Evolutionary conservation across 2,888 invertebrate species (phyloP), one percentile per base, ranked within the genome.

Genomic region (Rhagium mordax): DNA sequence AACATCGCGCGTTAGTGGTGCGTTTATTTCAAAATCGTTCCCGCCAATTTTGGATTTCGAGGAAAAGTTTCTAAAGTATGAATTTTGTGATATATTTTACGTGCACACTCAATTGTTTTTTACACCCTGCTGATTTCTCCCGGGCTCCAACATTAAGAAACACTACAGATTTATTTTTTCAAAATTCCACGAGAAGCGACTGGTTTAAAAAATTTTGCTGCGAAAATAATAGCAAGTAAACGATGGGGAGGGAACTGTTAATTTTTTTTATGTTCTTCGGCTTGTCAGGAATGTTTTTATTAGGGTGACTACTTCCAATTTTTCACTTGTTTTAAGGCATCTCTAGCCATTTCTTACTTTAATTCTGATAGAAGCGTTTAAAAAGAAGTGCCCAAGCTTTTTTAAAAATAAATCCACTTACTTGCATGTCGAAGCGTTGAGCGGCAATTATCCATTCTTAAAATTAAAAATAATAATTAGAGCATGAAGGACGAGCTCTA

Each of bases 31-130:
- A 24, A 57, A 67, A 5, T 15, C n/a, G 57, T 51, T 67, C 67
- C 55, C 57, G 67, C 67, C 55, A 41, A 41, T 67, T 57, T 24
- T 24, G 57, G 57, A 67, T 67, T 67, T 47, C 47, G 10, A 21
- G n/a, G 24, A 55, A 18, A 13, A 67, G 66, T 55, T 57, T 24
- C 21, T 29, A 57, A 67, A 67, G 67, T 67, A 67, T 67, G 67
- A 13, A 41, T 33, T 59, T 65, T 65, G 65, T 65, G 65, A 20
- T 65, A 18, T 41, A 18, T 53, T 16, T 53, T 18, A 53, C 21
- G 33, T 20, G n/a, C 33, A 27, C 27, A 24, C 13, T 24, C 7
- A 29, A n/a, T n/a, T 41, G 1, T 49, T 64, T 41, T 24, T n/a
- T 20, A n/a, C 13, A n/a, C n/a, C n/a, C 20, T 3, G 13, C 15